A percentile compares a stretch with the other conserved stretches of the same genome.
phyloP scores from a whole-genome alignment of 2,888 invertebrate species.

The Caenorhabditis doughertyi region DNA sequence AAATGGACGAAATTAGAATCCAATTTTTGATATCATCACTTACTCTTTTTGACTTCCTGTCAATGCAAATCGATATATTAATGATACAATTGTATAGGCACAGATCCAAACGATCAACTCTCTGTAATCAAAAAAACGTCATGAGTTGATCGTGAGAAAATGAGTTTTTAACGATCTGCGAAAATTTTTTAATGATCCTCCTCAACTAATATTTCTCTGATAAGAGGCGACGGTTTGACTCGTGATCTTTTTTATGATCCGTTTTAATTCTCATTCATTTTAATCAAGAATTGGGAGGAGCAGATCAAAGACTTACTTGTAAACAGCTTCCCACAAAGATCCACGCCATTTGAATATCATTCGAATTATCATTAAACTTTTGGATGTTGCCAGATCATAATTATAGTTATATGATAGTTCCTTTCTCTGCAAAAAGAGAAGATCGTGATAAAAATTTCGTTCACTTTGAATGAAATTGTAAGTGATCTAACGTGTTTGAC shows the following conservation, averaged over 20 bases:
- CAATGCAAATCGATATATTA: constrained; percentile 64
- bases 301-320: constrained; percentile 45
- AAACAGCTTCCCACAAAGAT: constrained; percentile 69
- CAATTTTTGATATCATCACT: constrained; percentile 19
- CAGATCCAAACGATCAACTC: constrained; percentile 66
- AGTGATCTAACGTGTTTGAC: too few relatives aligned
- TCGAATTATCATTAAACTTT: constrained; percentile 59
- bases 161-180: constrained; percentile 24
- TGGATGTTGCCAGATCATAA: constrained; percentile 68
- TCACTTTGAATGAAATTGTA: too few relatives aligned
- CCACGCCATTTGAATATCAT: constrained; percentile 70
- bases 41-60: constrained; percentile 60
- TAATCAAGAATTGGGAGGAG: constrained; percentile 15
- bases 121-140: constrained; percentile 36
- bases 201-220: too few relatives aligned
- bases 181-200: background rate
- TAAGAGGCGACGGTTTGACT: constrained; percentile 15
- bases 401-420: constrained; percentile 67
- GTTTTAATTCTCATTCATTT: background rate
- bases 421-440: constrained; percentile 53
- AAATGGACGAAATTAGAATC: background rate
- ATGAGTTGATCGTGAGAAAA: background rate
- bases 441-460: too few relatives aligned
- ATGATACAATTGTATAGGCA: constrained; percentile 60
- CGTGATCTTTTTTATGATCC: constrained; percentile 43